These are phyloP conservation scores for Noctuana brunneofusca DNA, from an alignment of 2,888 invertebrate genomes.

Conservation along the genomic window DNA sequence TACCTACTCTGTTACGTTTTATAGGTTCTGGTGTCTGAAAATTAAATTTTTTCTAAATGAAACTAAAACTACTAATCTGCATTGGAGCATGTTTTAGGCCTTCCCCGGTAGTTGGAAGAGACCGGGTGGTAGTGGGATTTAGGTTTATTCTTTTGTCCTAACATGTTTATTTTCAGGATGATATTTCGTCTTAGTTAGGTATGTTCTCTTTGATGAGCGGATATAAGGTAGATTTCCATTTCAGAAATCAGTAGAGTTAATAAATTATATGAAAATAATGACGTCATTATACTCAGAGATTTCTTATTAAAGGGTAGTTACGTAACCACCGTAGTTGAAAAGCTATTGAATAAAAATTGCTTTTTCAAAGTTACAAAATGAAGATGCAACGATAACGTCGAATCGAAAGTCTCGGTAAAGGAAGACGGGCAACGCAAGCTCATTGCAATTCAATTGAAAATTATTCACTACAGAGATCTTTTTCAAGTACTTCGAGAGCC, in stretches of 20 bases:
- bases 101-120: too few species aligned
- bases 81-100: too few species aligned
- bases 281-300: neutral
- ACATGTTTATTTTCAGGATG: neutral
- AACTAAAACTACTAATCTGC: too few species aligned
- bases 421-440: slow-evolving; percentile 25
- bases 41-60: too few species aligned
- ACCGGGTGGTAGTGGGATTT: too few species aligned
- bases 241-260: neutral
- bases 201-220: too few species aligned
- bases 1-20: too few species aligned
- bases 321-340: neutral
- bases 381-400: slow-evolving; percentile 9
- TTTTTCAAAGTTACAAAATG: slow-evolving; percentile 12
- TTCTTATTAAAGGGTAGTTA: neutral
- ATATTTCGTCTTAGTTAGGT: neutral
- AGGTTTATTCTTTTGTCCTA: too few species aligned
- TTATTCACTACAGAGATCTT: slow-evolving; percentile 18
- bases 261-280: neutral
- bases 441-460: slow-evolving; percentile 29
- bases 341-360: slow-evolving; percentile 9
- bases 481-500: neutral
- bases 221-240: too few species aligned
- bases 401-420: slow-evolving; percentile 11
- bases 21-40: too few species aligned